Base-by-base conservation (phyloP, 2,888 invertebrate species). In the Luperina testacea region DNA sequence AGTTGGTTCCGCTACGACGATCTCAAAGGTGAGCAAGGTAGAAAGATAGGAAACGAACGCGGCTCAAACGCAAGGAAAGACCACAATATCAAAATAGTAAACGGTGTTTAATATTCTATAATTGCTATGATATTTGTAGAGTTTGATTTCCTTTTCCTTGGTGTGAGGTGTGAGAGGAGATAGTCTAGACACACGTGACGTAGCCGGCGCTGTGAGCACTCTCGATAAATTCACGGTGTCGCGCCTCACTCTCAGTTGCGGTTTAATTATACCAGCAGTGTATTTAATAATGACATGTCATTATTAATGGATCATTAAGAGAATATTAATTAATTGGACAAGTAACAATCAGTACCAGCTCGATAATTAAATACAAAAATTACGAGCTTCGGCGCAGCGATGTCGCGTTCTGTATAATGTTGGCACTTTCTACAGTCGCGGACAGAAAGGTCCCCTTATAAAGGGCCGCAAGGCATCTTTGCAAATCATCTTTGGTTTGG, bases 1-100 rank as follows among this genome's bases (percentile, higher is more conserved):
- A 90, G 90, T 88, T 82, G 86, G 87, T 89, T 90, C 84, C 82
- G 83, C 88, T 81, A 85, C 77, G 87, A 83, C 85, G 83, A 84
- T 85, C 86, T 86, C 71, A 87, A 81, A 88, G 83, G 82, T 80
- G 77, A 87, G 81, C 70, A 75, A 80, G 80, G 79, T 88, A 88
- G 86, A 87, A 87, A 89, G 80, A 83, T 78, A 83, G 76, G 77
- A 78, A 83, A 76, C 71, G 32, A 79, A 84, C 75, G 71, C 27
- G 69, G 63, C 64, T 45, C 57, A 38, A 53, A 68, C 32, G 76
- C 48, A 77, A 80, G 75, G 75, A 78, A 80, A 78, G 20, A 57
- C n/a, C 15, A 63, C 27, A 42, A 59, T 77, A 59, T 64, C 15
- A 53, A 68, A 70, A 75, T 63, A 76, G 48, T 65, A n/a, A 78